Base-by-base conservation (phyloP, 2,888 invertebrate genomes). In the Volucella inflata region DNA sequence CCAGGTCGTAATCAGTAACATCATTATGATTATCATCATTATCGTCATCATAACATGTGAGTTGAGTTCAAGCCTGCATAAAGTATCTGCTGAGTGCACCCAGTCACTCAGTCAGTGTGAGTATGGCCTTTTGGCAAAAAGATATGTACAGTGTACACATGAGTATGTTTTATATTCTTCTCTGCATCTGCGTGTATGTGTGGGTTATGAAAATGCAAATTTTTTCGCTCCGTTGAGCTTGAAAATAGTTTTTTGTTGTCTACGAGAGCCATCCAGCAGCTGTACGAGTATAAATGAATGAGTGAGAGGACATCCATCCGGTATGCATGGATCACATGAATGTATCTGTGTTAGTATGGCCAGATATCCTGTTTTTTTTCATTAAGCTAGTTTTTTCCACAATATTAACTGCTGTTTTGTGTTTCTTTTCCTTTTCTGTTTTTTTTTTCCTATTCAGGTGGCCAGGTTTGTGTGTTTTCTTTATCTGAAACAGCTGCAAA, bases 151-250 rank as follows among this genome's bases (percentile, higher is more conserved):
- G 10, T 14, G 16, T 42, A 14, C 10, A 12, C 64, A 30, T 40
- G 14, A 38, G 53, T 4, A 30, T 16, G 55, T 53, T 36, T 40
- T n/a, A n/a, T n/a, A 36, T 8, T 21, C 40, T 10, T 53, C 51
- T 62, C 3, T 14, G 11, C 4, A 2, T 40, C 8, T 40, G 8
- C 14, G 9, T 8, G 2, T 67, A 21, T 53, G 44, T 67, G 55
- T 64, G 44, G 53, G 79, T 85, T 85, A 81, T 85, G 85, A 85
- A 80, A 85, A 85, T 77, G 80, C 81, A 85, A 81, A 85, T 85
- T 85, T 76, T 57, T 44, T 64, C 81, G 85, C 76, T 85, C 85
- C 72, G 80, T 21, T 85, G 85, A 85, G 85, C 85, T 81, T 77
- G 85, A 85, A 85, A 85, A 85, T 81, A 77, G 81, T 81, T 76